Evolutionary conservation across 2,888 invertebrate genomes (phyloP), one percentile per base, ranked within the genome.

Genomic region (Scaptomyza cyrtandrae): DNA sequence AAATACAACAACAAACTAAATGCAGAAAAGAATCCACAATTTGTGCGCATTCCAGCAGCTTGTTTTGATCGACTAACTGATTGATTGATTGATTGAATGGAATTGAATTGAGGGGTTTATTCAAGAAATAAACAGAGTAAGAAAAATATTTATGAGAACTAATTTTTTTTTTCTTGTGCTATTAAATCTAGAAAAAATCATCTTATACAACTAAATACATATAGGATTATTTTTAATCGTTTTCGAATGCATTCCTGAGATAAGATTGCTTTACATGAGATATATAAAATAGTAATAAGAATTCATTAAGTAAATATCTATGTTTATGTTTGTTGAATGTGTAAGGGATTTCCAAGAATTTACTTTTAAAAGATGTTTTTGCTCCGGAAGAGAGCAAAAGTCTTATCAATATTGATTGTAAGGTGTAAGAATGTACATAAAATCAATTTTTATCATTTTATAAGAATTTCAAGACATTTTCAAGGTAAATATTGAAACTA

Each of bases 401-500:
- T 53, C 44, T 45, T 64, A 63, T 63, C 65, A 31, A 53, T 37
- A 24, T 44, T 13, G 49, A 62, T 46, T 59, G 59, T 62, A 6
- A 31, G 14, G 14, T 44, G 49, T 13, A 3, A 33, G 29, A 37
- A 41, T 14, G 14, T 14, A 11, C 13, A 35, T 35, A 13, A 5
- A 35, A 16, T 3, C 13, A 49, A 29, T 14, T 29, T 5, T 29
- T 39, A 39, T 39, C 39, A 14, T 9, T 39, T 39, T 39, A 14
- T 39, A 14, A 14, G 9, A 14, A 0, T 14, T 39, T 2, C 39
- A 2, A 39, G 39, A n/a, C 14, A 39, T 14, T 39, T 39, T 39
- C 9, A 39, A 14, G 39, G 9, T 14, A 39, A 39, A 39, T 39
- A 39, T 14, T 39, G 14, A 6, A 37, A 37, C 37, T n/a, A 37